Conservation (phyloP, 1,140 invertebrate species). For the Drosophila miranda region DNA sequence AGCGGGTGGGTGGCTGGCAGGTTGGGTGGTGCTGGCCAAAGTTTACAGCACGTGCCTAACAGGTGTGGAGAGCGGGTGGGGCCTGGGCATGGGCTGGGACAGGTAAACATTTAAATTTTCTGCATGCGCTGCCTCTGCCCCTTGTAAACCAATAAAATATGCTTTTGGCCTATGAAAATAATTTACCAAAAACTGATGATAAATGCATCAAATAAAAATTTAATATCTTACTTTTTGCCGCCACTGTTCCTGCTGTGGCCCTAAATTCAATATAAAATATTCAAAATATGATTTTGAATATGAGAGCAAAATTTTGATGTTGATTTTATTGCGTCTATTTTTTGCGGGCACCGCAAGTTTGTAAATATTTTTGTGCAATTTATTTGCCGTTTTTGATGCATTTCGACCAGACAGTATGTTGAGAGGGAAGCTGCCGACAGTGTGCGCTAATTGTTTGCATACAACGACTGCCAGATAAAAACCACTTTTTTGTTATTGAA, state of each 20-base stretch:
- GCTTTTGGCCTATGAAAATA: slow-evolving; percentile 39
- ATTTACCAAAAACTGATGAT: slow-evolving; percentile 43
- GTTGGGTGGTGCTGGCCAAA: slow-evolving; percentile 41
- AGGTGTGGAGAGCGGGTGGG: background rate
- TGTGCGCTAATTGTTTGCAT: background rate
- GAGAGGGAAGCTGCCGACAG: slow-evolving; percentile 1
- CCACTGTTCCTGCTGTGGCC: background rate
- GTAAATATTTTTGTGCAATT: slow-evolving; percentile 54
- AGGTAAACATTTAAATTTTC: slow-evolving; percentile 50
- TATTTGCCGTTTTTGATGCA: slow-evolving; percentile 42
- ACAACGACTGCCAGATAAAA: too few species aligned
- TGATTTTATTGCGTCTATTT: slow-evolving; percentile 23
- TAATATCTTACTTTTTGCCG: slow-evolving; percentile 19
- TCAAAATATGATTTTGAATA: slow-evolving; percentile 48
- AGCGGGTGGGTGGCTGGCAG: background rate
- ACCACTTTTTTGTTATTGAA: too few species aligned
- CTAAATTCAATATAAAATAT: slow-evolving; percentile 59
- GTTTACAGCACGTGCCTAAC: slow-evolving; percentile 63
- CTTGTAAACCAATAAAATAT: slow-evolving; percentile 35
- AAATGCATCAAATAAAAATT: slow-evolving; percentile 35
- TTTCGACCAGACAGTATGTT: background rate
- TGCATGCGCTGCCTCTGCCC: background rate
- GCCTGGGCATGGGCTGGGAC: slow-evolving; percentile 2
- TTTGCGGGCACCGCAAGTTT: slow-evolving; percentile 31
- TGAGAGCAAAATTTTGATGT: background rate